phyloP scores from a whole-genome alignment of 2,888 invertebrate species.

The Metopia argyrocephala region DNA sequence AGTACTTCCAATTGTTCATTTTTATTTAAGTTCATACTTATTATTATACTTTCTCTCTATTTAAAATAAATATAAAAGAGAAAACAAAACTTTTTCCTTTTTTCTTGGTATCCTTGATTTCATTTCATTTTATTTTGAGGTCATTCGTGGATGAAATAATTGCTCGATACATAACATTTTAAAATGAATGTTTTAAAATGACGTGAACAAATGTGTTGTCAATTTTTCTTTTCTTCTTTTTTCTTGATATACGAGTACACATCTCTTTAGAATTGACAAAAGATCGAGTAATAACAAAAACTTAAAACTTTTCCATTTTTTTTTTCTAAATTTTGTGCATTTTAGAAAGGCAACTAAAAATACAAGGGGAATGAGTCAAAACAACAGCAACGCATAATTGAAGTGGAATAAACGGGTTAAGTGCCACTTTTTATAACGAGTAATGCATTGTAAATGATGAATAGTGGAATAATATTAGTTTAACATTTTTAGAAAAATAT shows the following conservation, averaged over 20 bases:
- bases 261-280: neutral
- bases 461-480: neutral
- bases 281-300: neutral
- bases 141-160: constrained; percentile 35
- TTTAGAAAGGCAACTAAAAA: neutral
- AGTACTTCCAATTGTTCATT: constrained; percentile 15
- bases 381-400: too few species aligned
- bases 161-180: constrained; percentile 19
- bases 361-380: neutral
- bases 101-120: constrained; percentile 20
- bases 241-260: neutral
- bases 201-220: constrained; percentile 29
- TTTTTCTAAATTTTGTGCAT: constrained; percentile 10
- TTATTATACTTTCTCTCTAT: neutral
- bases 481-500: neutral
- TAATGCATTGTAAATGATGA: neutral
- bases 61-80: too few species aligned
- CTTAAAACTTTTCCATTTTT: neutral
- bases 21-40: neutral
- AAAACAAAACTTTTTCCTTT: too few species aligned
- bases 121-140: constrained; percentile 24
- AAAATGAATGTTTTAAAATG: constrained; percentile 32
- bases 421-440: neutral
- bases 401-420: neutral
- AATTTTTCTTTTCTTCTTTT: neutral